Base-by-base conservation (phyloP, 1,140 invertebrate genomes). In the Schmidtea mediterranea region DNA sequence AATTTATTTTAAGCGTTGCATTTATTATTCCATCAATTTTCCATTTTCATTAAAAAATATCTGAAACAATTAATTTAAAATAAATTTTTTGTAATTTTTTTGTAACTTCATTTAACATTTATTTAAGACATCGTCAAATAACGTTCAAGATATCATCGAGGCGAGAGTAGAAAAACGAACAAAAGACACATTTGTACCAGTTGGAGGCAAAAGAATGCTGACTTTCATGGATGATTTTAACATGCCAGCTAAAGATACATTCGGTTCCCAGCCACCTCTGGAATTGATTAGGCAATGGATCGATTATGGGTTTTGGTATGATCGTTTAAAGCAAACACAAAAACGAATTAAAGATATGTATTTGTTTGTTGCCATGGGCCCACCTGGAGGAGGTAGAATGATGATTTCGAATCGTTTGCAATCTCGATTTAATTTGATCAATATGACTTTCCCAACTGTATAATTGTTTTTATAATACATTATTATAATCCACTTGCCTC, bases 171-270 rank as follows among this genome's bases (percentile, higher is more conserved):
- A 83, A 61, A 82, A 82, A 66, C 69, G 78, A 39, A 80, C 77
- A 0, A 83, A 81, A 62, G 76, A 75, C 2, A 72, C 77, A 45
- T 81, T 75, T 61, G 72, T 77, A 1, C 80, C 80, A 0, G 61
- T 72, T 18, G 76, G 73, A 53, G 75, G 68, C 37, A 82, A 81
- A 67, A 76, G 67, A 53, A 72, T 83, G 69, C 72, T 83, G 41
- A 73, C 74, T 1, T 82, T 81, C 59, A 74, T 83, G 71, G 80
- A 86, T 61, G 79, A 84, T 59, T 75, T 83, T 54, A 83, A 83
- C 61, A 82, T 82, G 77, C 80, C 80, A 1, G 75, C 74, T n/a
- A 79, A 79, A 54, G 80, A 83, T 54, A 72, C 69, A 6, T 83
- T 79, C 59, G 80, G 79, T 0, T 79, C 79, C 0, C 80, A 82